Base-by-base conservation (phyloP, 2,113 vertebrate species). In the Condylura cristata region DNA sequence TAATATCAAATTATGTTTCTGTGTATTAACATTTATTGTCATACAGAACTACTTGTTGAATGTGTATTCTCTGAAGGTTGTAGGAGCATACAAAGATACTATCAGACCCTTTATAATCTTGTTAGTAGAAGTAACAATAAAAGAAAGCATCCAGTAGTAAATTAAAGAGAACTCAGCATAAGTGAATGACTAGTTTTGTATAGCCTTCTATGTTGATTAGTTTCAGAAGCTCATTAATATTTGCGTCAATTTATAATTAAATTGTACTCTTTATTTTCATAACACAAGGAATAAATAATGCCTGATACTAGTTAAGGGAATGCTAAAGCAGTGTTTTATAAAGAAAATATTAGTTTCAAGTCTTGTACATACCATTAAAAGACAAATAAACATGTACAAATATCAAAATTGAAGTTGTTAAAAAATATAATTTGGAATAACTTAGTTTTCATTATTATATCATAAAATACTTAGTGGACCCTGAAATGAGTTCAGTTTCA, bases 401-500 rank as follows among this genome's bases (percentile, higher is more conserved):
- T 93, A 82, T 85, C 60, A 92, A 91, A 91, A 66, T 28, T 86
- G 68, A 94, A 90, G 53, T 90, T 86, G 53, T 70, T 95, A 18
- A 91, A 96, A 90, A 93, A 66, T 56, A 46, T 51, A 86, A 90
- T 81, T 91, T n/a, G 87, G 20, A 76, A 56, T 90, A 76, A 90
- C 88, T 76, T 93, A 63, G 66, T 51, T 85, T 92, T 90, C 65
- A 86, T 82, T 94, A 76, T 82, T 82, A 14, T 95, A 70, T 72
- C 81, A 95, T 86, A 56, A 94, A 93, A 84, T 94, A 94, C 86
- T 91, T 90, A 94, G 71, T 93, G 72, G 75, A 89, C 48, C 76
- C 53, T 92, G 79, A 96, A 96, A 92, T 95, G 74, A 95, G 92
- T 30, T 88, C 56, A 58, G 1, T 92, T 87, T 87, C 91, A 63